Evolutionary conservation across 2,797 vertebrate genomes (phyloP).

Genomic region (Ctenopoma kingsleyae): DNA sequence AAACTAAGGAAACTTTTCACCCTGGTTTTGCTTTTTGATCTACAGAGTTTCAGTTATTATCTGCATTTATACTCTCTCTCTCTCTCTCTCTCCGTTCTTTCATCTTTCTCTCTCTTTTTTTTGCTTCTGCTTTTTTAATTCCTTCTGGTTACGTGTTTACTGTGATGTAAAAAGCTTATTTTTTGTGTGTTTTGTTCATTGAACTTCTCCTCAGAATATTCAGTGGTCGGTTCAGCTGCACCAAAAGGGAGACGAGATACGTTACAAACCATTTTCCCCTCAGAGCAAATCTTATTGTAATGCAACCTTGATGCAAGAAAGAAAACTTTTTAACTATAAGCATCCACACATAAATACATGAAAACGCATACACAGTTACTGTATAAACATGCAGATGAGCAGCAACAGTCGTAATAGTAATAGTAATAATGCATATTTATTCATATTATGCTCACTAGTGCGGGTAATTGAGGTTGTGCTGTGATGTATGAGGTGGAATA

Average conservation of each 20-base stretch:
- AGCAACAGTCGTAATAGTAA: constrained; percentile 21
- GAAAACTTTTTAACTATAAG: constrained; percentile 36
- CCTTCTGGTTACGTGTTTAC: constrained; percentile 33
- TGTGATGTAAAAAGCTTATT: constrained; percentile 31
- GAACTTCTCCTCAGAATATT: constrained; percentile 58
- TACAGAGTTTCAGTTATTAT: constrained; percentile 32
- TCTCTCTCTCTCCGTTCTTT: neutral
- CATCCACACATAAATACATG: constrained; percentile 11
- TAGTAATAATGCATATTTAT: constrained; percentile 59
- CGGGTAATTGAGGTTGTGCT: constrained; percentile 70
- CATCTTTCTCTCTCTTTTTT: neutral
- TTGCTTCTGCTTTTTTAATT: neutral
- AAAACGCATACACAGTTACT: constrained; percentile 27
- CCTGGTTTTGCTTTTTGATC: constrained; percentile 43
- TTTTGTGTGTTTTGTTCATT: constrained; percentile 59
- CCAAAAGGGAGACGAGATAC: constrained; percentile 41
- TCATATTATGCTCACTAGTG: constrained; percentile 61
- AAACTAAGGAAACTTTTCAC: constrained; percentile 49
- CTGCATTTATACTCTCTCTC: neutral
- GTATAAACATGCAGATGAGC: constrained; percentile 31
- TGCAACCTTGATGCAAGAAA: constrained; percentile 53
- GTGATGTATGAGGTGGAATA: constrained; percentile 54
- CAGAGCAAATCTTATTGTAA: constrained; percentile 46
- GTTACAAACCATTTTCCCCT: constrained; percentile 45
- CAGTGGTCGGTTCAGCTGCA: constrained; percentile 58